These are phyloP conservation scores for Hippocampus abdominalis DNA, from an alignment of 2,113 vertebrate genomes.

Conservation along the genomic window DNA sequence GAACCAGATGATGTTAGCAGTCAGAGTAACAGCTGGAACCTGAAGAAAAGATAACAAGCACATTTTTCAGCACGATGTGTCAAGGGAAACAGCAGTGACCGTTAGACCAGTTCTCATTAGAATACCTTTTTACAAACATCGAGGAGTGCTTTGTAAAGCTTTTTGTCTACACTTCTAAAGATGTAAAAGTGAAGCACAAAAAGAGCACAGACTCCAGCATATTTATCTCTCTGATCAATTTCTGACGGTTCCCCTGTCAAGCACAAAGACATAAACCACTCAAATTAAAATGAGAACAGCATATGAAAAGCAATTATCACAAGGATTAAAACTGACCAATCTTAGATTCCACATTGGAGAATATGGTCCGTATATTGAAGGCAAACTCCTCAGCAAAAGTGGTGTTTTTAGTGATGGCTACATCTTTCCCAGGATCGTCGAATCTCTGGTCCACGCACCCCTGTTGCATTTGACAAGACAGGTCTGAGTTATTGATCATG, in stretches of 20 bases:
- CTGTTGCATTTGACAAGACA: slow-evolving; percentile 61
- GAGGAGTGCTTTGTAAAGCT: slow-evolving; percentile 88
- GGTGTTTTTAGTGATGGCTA: slow-evolving; percentile 89
- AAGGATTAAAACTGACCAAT: slow-evolving; percentile 74
- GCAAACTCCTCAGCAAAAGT: slow-evolving; percentile 95
- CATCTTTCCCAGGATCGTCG: slow-evolving; percentile 84
- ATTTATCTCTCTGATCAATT: slow-evolving; percentile 97
- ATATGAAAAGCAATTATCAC: neutral
- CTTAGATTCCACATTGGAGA: slow-evolving; percentile 87
- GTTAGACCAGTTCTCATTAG: neutral
- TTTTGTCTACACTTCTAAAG: slow-evolving; percentile 93
- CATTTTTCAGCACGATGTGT: neutral
- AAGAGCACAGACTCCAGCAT: slow-evolving; percentile 86
- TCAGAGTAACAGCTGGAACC: slow-evolving; percentile 95
- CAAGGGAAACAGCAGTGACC: neutral
- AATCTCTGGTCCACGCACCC: slow-evolving; percentile 95
- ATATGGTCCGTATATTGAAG: slow-evolving; percentile 86
- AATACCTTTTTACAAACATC: slow-evolving; percentile 95
- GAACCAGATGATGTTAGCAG: slow-evolving; percentile 96
- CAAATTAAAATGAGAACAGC: neutral
- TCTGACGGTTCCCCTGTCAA: slow-evolving; percentile 89
- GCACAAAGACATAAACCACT: neutral
- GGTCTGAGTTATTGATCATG: neutral
- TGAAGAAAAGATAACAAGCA: slow-evolving; percentile 35
- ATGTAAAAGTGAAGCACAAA: slow-evolving; percentile 96